Base-by-base conservation (phyloP, 1,140 invertebrate genomes). In the Episyrphus balteatus region DNA sequence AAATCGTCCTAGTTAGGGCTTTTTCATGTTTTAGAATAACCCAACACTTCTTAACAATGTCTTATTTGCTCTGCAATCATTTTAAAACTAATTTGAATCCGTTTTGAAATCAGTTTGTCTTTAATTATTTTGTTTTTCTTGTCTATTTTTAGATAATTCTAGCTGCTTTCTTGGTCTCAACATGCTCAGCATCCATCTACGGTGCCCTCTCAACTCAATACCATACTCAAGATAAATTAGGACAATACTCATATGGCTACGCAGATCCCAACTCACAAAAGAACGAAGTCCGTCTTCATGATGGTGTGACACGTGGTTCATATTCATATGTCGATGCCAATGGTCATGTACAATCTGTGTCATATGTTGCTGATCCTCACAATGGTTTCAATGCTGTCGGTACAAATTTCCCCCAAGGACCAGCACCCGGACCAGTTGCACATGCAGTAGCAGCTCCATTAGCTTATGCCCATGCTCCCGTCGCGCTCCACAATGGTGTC, bases 291-390 rank as follows among this genome's bases (percentile, higher is more conserved):
- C 75, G 76, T 49, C 73, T 76, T 11, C 66, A 76, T 42, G 80
- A 83, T 59, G 82, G 82, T 7, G 73, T 78, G 26, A 82, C 80
- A 7, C 75, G 74, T 26, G 82, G 82, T 30, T 76, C 75, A 36
- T 85, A 83, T 61, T 80, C 79, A 46, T 85, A 84, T 56, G 70
- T 85, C 17, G 83, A 86, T 58, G 75, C 76, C 10, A 74, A 83
- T 58, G 82, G 82, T 2, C 62, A 80, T 19, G 55, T 81, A 5
- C 82, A 84, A 60, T 75, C 75, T 19, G 78, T 81, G 15, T 70
- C 75, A 46, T 84, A 84, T 59, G 72, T 81, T 21, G 75, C 82
- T 32, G 80, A 84, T 70, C 72, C 74, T 6, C 68, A 72, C 34
- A 72, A 79, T 54, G 82, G 82, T 44, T 84, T 84, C 67, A 70